Evolutionary conservation across 2,888 invertebrate genomes (phyloP), one percentile per base, ranked within the genome.

Genomic region (Monochamus alternatus): DNA sequence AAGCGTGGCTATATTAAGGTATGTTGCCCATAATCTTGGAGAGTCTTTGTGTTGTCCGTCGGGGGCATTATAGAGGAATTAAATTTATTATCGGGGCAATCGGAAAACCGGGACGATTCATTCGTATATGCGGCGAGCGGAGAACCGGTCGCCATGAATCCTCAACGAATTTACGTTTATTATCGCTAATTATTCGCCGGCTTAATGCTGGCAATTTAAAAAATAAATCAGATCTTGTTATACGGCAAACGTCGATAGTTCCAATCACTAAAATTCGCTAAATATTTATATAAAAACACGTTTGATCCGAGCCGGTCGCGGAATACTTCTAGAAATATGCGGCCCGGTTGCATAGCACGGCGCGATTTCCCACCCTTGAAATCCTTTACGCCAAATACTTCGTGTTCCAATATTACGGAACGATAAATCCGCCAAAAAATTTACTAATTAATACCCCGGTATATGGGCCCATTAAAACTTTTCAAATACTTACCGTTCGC

Each of bases 151-250:
- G 73, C 65, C 60, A 73, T 78, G 75, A 76, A 75, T 78, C 74
- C 63, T 32, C 75, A 77, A 79, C 80, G 78, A 80, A 80, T 80
- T 80, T 80, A 80, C 78, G 80, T 80, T 80, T 80, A 80, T 80
- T 80, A 80, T 80, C 76, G 67, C 77, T 79, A 79, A 80, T 80
- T 80, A 80, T 80, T 80, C 77, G 78, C 78, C 77, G 75, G 78
- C 77, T 80, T 80, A 77, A 74, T 71, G 73, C 65, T 64, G 76
- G 44, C 75, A 65, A 62, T 76, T 68, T 75, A 81, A 82, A 82
- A 80, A 81, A 81, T 81, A 79, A 81, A 81, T 82, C 80, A 81
- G 82, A 83, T 82, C 82, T 82, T 83, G 82, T 83, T 84, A 84
- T 81, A 82, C 81, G 81, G 83, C 80, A 82, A 81, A 80, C 81